Evolutionary conservation across 1,140 invertebrate genomes (phyloP), one percentile per base, ranked within the genome.

Genomic region (Pachyrhynchus sulphureomaculatus): DNA sequence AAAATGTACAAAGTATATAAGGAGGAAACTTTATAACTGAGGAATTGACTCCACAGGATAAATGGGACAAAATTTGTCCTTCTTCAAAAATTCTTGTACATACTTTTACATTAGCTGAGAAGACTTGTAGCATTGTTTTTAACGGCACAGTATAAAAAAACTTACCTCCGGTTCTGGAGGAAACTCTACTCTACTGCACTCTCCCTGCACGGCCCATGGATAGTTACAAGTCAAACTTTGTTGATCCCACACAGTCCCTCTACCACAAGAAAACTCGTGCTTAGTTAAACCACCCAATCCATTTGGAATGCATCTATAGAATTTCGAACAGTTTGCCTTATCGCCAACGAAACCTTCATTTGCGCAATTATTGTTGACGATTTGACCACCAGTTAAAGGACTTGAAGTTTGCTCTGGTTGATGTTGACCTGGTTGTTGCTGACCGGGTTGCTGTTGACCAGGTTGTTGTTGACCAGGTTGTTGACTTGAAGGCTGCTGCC

Each of bases 161-260:
- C 26, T 10, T 44, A 44, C 41, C 41, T 44, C 41, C 21, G 18
- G 5, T 18, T 44, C 41, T 44, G 18, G 5, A 18, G 41, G 41
- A 44, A 23, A n/a, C 20, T 18, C 4, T 21, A 23, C 2, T 10
- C 37, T 63, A 56, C 70, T 66, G 70, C 69, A 71, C 33, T 56
- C 47, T 24, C 66, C 65, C 36, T 65, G 55, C 45, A 79, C 75
- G 49, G 76, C 73, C 69, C 72, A 76, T 51, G 74, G 72, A 69
- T 79, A 77, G 70, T 78, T 83, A 73, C 76, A 91, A 8, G 79
- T 80, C 74, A 83, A 75, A 44, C 80, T 72, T 4, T 81, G 73
- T 47, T 83, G 80, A 76, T 91, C 88, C 86, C 87, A 91, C 57
- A 88, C 82, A 6, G 88, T 91, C 59, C 85, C 84, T 37, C 80